Evolutionary conservation across 1,140 invertebrate species (phyloP).

Genomic region (Danaus melanippus): DNA sequence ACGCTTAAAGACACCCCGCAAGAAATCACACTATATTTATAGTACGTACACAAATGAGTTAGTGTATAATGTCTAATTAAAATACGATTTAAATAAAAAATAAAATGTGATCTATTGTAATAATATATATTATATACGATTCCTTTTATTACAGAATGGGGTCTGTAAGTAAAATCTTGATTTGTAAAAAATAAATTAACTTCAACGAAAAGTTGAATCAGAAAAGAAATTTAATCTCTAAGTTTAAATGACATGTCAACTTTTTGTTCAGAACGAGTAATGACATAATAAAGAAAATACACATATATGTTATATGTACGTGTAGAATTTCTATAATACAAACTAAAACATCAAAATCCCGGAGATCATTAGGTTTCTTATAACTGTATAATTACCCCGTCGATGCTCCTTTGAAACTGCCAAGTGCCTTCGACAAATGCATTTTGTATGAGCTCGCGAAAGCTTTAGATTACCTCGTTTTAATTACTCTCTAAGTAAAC

Average conservation of each 20-base stretch:
- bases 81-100: neutral
- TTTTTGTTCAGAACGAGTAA: no score
- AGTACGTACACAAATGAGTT: no score
- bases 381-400: slow-evolving; percentile 20
- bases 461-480: slow-evolving; percentile 60
- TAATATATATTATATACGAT: no score
- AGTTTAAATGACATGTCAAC: no score
- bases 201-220: no score
- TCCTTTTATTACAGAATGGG: no score
- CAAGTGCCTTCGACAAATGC: slow-evolving; percentile 39
- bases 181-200: no score
- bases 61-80: no score
- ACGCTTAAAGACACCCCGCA: slow-evolving; percentile 30
- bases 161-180: no score
- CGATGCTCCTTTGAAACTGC: slow-evolving; percentile 26
- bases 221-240: no score
- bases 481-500: slow-evolving; percentile 62
- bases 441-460: slow-evolving; percentile 61
- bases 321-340: neutral
- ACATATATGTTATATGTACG: neutral
- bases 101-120: neutral
- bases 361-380: slow-evolving; percentile 5
- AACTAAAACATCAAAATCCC: neutral
- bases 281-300: neutral
- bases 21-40: slow-evolving; percentile 5